A percentile compares a stretch with the other conserved stretches of the same genome.
Conservation (phyloP, 2,113 vertebrate species). For the Chaetops frenatus region DNA sequence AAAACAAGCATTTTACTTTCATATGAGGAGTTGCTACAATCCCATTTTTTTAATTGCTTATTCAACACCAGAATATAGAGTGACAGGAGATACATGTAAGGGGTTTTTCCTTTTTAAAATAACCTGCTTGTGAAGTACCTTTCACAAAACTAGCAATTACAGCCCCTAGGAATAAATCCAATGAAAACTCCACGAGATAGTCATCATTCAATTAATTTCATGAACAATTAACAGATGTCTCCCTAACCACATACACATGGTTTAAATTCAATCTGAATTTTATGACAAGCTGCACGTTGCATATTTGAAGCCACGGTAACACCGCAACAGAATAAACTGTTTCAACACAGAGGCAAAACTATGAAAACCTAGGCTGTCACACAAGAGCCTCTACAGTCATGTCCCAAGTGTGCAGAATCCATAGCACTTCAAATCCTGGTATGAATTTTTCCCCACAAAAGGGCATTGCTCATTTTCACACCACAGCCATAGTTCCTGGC, state of each 20-base stretch:
- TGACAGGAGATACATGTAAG: background rate
- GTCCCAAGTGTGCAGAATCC: background rate
- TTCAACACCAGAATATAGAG: background rate
- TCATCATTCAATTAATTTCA: slow-evolving; percentile 13
- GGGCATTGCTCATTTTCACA: background rate
- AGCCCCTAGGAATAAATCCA: background rate
- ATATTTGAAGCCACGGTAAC: background rate
- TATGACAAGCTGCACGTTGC: background rate
- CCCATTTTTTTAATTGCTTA: background rate
- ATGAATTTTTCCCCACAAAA: background rate
- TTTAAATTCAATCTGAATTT: slow-evolving; percentile 43
- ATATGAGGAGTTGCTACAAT: slow-evolving; percentile 8
- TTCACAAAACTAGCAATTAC: background rate
- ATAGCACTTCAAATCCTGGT: background rate
- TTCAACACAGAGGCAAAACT: background rate
- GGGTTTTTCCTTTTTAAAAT: background rate
- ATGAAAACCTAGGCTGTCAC: background rate
- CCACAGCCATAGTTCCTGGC: background rate
- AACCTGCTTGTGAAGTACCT: background rate
- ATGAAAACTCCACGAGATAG: background rate
- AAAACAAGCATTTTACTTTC: slow-evolving; percentile 61
- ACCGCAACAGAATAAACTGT: background rate
- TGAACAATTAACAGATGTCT: slow-evolving; percentile 55
- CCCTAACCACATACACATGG: slow-evolving; percentile 1
- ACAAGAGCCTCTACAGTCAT: background rate